Percentiles rank a stretch among this genome's conserved stretches.
Evolutionary conservation across 23 tunicate genomes (phyloP).

Genomic region (Diplosoma virens): DNA sequence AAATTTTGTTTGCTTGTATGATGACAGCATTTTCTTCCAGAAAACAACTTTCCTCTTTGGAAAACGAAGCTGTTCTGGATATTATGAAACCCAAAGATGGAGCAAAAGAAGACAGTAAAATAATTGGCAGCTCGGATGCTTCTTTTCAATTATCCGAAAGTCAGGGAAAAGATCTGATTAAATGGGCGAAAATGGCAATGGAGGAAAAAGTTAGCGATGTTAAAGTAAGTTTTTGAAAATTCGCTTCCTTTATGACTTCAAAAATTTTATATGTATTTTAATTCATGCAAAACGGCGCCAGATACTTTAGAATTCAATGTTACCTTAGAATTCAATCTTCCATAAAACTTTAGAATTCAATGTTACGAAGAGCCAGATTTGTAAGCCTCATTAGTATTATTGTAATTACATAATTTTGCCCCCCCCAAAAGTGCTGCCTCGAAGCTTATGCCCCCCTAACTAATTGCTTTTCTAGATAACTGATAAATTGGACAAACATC

Average conservation of each 20-base stretch:
- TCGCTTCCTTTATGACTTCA: no score
- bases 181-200: conserved; percentile 81
- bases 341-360: no score
- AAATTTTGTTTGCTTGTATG: no score
- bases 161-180: conserved; percentile 44
- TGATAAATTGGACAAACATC: conserved; percentile 94
- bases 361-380: no score
- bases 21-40: conserved; percentile 21
- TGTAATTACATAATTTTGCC: no score
- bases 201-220: conserved; percentile 71
- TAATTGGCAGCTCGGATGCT: neutral
- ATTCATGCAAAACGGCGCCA: no score
- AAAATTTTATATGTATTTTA: no score
- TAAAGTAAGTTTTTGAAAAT: conserved; percentile 39
- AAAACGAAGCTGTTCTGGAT: conserved; percentile 85
- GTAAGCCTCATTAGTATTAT: no score
- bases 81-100: conserved; percentile 63
- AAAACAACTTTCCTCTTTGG: conserved; percentile 87
- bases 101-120: conserved; percentile 18
- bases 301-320: no score
- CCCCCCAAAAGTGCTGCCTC: no score
- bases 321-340: no score
- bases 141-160: conserved; percentile 33
- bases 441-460: no score
- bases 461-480: conserved; percentile 45